phyloP scores from a whole-genome alignment of 2,888 invertebrate species.

The Pycnomerus fuliginosus region DNA sequence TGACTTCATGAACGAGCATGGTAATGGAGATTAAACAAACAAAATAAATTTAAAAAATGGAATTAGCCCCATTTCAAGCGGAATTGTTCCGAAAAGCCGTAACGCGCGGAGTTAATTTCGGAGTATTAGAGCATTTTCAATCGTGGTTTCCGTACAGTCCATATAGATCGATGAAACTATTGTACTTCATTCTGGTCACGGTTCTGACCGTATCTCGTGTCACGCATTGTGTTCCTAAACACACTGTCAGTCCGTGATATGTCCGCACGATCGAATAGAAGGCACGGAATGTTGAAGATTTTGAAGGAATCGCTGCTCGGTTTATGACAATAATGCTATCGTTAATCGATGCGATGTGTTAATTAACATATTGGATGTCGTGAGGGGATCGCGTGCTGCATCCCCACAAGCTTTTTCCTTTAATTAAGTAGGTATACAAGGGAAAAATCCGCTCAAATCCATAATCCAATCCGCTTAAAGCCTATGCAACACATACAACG shows the following conservation, averaged over 20 bases:
- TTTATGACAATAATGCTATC: too few relatives aligned
- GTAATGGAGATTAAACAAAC: background rate
- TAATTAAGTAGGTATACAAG: conserved; percentile 36
- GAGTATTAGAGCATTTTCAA: conserved; percentile 46
- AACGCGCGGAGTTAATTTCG: conserved; percentile 46
- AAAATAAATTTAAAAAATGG: conserved; percentile 36
- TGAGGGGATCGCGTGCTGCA: conserved; percentile 15
- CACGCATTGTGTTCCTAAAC: conserved; percentile 50
- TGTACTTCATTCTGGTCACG: conserved; percentile 49
- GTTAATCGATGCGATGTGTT: too few relatives aligned
- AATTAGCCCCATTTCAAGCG: conserved; percentile 40
- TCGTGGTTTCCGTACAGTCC: conserved; percentile 45
- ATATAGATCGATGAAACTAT: conserved; percentile 45
- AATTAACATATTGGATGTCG: too few relatives aligned
- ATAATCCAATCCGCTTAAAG: conserved; percentile 38
- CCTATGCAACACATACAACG: conserved; percentile 35
- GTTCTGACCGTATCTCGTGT: conserved; percentile 46
- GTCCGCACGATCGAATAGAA: conserved; percentile 42
- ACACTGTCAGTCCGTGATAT: conserved; percentile 46
- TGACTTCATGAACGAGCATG: too few relatives aligned
- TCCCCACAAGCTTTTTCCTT: conserved; percentile 31
- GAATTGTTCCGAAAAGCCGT: conserved; percentile 34
- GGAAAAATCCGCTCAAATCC: conserved; percentile 39
- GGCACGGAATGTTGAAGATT: too few relatives aligned
- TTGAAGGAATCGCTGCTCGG: too few relatives aligned